Base-by-base conservation (phyloP, 2,888 invertebrate species). In the Acheta domesticus region DNA sequence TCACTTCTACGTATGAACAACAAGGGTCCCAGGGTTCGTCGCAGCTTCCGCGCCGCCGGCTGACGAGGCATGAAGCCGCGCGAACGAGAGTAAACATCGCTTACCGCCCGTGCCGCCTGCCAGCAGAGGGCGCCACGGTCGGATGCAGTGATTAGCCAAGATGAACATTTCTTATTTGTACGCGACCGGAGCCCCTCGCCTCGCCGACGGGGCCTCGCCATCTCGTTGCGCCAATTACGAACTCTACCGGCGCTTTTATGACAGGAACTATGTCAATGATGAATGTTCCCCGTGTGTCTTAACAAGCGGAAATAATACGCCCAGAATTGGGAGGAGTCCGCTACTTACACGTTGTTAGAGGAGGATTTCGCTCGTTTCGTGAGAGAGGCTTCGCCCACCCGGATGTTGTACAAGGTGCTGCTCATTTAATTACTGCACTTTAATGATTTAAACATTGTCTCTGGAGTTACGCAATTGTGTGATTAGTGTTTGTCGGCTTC, bases 221-320 rank as follows among this genome's bases (percentile, higher is more conserved):
- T 36, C 36, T 36, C 62, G n/a, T 11, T 16, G 3, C n/a, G 62
- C 62, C 16, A 62, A 62, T 62, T 62, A 62, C 62, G 62, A 62
- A n/a, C 36, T 11, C 4, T 5, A 62, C 14, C 16, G 16, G n/a
- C 62, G n/a, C 62, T n/a, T 62, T 62, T 62, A 62, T 62, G 62
- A 8, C 62, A n/a, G 62, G 62, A 62, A 62, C 62, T 62, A 62
- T 62, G 62, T 62, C 62, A 62, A 62, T 62, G 62, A n/a, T 19
- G 14, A 62, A 62, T n/a, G 62, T 62, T 62, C 62, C n/a, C n/a
- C n/a, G 11, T 62, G 16, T 14, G 62, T 62, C 62, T 62, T 62
- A 62, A 62, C 62, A 62, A 62, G 16, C 62, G 62, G 62, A 62
- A 62, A 62, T n/a, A 62, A 62, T 62, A 62, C 62, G 62, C 62